phyloP scores from a whole-genome alignment of 2,113 vertebrate genomes.

The Pterocles gutturalis region DNA sequence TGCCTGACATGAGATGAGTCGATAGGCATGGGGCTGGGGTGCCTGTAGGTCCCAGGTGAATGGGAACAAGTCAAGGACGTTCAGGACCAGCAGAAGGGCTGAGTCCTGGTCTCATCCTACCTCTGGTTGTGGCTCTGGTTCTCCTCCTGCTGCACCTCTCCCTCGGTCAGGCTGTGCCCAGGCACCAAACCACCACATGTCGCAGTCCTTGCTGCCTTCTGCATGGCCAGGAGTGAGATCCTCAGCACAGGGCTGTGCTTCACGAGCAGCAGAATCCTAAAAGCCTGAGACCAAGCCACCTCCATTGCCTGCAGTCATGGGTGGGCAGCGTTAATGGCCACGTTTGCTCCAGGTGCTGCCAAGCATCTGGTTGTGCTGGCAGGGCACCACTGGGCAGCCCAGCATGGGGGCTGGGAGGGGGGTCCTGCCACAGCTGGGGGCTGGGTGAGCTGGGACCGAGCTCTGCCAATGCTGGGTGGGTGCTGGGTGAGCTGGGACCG shows the following conservation, averaged over 20 bases:
- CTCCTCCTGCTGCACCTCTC: neutral
- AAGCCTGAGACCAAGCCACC: neutral
- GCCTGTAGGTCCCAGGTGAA: neutral
- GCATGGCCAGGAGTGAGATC: fast-evolving
- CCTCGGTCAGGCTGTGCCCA: neutral
- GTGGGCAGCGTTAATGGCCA: neutral
- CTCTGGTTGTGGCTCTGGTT: neutral
- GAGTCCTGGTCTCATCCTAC: neutral
- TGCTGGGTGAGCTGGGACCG: neutral
- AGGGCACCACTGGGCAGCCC: neutral
- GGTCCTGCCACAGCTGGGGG: fast-evolving
- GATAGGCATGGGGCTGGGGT: fast-evolving
- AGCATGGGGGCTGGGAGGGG: neutral
- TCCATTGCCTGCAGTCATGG: neutral
- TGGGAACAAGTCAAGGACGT: neutral
- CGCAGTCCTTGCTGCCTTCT: neutral
- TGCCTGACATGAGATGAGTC: neutral
- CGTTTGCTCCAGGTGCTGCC: neutral
- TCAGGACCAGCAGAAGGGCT: neutral
- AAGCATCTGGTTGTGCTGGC: neutral
- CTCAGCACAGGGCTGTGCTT: fast-evolving
- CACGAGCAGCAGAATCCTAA: neutral
- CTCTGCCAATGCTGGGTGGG: neutral
- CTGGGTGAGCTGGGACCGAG: neutral
- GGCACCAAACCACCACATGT: neutral